Evolutionary conservation across 2,888 invertebrate genomes (phyloP).

Genomic region (Melinaea marsaeus): DNA sequence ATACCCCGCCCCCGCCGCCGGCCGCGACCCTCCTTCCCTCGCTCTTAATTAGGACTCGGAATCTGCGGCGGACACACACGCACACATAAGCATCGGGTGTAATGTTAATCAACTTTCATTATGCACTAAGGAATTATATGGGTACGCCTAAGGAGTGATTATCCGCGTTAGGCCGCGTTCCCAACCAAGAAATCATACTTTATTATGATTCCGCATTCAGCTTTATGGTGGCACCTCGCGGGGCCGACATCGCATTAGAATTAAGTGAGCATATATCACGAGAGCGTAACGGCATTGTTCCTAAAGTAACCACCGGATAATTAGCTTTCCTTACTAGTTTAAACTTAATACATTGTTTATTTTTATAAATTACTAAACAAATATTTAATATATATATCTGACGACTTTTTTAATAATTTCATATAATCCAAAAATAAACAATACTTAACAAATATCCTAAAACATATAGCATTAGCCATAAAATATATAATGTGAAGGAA

Average conservation of each 20-base stretch:
- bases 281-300: slow-evolving; percentile 57
- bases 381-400: neutral
- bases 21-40: slow-evolving; percentile 75
- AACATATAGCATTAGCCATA: neutral
- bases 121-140: slow-evolving; percentile 78
- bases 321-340: slow-evolving; percentile 55
- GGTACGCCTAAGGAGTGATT: slow-evolving; percentile 77
- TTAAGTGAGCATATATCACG: slow-evolving; percentile 70
- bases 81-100: slow-evolving; percentile 55
- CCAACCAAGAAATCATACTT: slow-evolving; percentile 76
- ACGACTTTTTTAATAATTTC: neutral
- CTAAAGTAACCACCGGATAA: slow-evolving; percentile 54
- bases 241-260: slow-evolving; percentile 64
- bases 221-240: slow-evolving; percentile 63
- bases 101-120: slow-evolving; percentile 79
- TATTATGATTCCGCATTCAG: slow-evolving; percentile 70
- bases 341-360: neutral
- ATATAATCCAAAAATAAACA: neutral
- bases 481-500: neutral
- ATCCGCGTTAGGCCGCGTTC: slow-evolving; percentile 71
- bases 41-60: slow-evolving; percentile 91
- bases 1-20: slow-evolving; percentile 67
- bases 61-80: slow-evolving; percentile 89
- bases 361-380: neutral
- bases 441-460: neutral